Evolutionary conservation across 2,113 vertebrate genomes (phyloP).

Genomic region (Bufo gargarizans): DNA sequence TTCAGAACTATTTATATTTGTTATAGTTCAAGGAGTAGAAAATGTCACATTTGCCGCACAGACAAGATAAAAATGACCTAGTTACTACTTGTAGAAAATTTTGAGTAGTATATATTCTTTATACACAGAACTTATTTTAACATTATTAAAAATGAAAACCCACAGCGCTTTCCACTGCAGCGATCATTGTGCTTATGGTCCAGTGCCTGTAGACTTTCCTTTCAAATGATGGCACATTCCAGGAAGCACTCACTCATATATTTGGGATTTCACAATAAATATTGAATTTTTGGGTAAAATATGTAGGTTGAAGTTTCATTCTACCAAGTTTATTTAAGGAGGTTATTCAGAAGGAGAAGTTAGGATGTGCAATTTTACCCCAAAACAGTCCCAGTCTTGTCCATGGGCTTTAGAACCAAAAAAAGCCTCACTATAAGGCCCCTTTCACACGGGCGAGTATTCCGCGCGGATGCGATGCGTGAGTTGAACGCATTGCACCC

Average conservation of each 20-base stretch:
- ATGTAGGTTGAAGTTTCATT: background rate
- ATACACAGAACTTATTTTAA: conserved; percentile 10
- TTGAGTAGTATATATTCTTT: background rate
- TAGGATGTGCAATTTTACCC: too few species aligned
- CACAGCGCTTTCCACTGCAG: conserved; percentile 22
- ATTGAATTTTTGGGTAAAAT: background rate
- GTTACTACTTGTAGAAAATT: conserved; percentile 23
- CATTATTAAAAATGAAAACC: conserved; percentile 44
- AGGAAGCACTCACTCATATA: background rate
- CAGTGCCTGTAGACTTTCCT: background rate
- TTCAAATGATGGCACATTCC: background rate
- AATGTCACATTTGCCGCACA: conserved; percentile 30
- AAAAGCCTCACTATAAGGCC: too few species aligned
- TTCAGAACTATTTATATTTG: conserved; percentile 43
- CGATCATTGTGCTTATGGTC: conserved; percentile 31
- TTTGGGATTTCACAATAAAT: background rate
- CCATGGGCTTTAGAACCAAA: too few species aligned
- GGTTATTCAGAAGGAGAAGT: too few species aligned
- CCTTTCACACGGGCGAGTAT: too few species aligned
- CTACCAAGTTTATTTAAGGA: background rate
- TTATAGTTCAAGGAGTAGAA: conserved; percentile 25
- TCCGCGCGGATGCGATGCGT: too few species aligned
- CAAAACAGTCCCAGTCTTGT: too few species aligned
- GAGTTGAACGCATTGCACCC: too few species aligned
- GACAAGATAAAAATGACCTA: conserved; percentile 48